Evolutionary conservation across 1,140 invertebrate genomes (phyloP).

Genomic region (Saccostrea echinata): DNA sequence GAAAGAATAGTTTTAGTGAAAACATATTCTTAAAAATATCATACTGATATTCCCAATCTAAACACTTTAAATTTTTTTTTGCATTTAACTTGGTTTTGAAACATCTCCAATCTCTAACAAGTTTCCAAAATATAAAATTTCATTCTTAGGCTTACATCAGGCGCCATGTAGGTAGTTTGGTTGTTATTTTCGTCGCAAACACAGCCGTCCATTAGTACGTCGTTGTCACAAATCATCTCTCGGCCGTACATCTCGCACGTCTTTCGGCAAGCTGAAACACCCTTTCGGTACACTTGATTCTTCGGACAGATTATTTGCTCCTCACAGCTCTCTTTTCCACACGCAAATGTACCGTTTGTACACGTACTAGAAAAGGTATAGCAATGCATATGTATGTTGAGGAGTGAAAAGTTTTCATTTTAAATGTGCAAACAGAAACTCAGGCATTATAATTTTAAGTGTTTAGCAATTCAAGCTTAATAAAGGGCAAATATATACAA

Average conservation of each 20-base stretch:
- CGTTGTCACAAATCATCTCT: slow-evolving; percentile 1
- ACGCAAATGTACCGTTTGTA: slow-evolving; percentile 45
- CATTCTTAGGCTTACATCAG: not conserved
- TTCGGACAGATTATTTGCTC: slow-evolving; percentile 53
- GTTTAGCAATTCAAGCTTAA: no score
- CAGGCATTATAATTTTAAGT: no score
- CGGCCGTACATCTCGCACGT: slow-evolving; percentile 41
- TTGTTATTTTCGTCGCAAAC: slow-evolving; percentile 44
- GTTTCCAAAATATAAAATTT: no score
- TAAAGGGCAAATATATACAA: no score
- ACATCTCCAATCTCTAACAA: no score
- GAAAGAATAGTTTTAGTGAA: not conserved
- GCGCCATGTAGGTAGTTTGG: slow-evolving; percentile 18
- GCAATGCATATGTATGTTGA: not conserved
- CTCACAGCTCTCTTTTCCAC: slow-evolving; percentile 51
- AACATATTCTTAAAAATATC: not conserved
- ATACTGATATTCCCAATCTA: not conserved
- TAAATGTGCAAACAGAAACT: no score
- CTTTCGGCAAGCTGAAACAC: slow-evolving; percentile 22
- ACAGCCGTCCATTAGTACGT: slow-evolving; percentile 46
- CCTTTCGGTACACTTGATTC: slow-evolving; percentile 46
- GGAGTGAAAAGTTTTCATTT: no score
- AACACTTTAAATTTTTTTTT: no score
- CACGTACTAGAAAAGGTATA: slow-evolving; percentile 52
- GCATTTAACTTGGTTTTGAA: no score